Evolutionary conservation across 2,113 vertebrate genomes (phyloP).

Genomic region (Anser brachyrhynchus): DNA sequence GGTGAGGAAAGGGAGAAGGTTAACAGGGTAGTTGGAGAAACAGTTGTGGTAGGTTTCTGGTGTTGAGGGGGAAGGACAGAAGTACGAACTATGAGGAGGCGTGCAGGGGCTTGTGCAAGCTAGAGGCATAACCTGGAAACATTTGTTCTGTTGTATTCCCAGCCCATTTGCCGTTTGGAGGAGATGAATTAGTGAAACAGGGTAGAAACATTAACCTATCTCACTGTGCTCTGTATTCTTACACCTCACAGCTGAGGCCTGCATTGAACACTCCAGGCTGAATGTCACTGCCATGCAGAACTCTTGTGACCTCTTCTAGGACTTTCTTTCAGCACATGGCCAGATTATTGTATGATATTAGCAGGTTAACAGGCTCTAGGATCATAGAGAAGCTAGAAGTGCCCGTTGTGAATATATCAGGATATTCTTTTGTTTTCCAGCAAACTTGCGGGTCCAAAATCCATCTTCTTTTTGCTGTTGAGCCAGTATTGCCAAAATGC

Average conservation of each 20-base stretch:
- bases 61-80: not conserved
- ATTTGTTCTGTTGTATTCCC: not conserved
- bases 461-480: not conserved
- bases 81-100: not conserved
- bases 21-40: too few relatives aligned
- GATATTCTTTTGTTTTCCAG: conserved; percentile 30
- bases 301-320: not conserved
- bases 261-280: not conserved
- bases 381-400: conserved; percentile 5
- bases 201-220: not conserved
- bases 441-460: not conserved
- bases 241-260: not conserved
- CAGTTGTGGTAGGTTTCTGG: not conserved
- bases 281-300: not conserved
- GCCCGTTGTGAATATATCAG: not conserved
- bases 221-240: not conserved
- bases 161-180: not conserved
- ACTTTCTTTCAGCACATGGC: not conserved
- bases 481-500: not conserved
- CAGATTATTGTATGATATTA: conserved; percentile 1
- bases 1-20: not conserved
- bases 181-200: not conserved
- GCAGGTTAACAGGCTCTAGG: not conserved
- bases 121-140: not conserved
- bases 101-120: not conserved